phyloP scores from a whole-genome alignment of 2,888 invertebrate species.

The Perdita meconis region DNA sequence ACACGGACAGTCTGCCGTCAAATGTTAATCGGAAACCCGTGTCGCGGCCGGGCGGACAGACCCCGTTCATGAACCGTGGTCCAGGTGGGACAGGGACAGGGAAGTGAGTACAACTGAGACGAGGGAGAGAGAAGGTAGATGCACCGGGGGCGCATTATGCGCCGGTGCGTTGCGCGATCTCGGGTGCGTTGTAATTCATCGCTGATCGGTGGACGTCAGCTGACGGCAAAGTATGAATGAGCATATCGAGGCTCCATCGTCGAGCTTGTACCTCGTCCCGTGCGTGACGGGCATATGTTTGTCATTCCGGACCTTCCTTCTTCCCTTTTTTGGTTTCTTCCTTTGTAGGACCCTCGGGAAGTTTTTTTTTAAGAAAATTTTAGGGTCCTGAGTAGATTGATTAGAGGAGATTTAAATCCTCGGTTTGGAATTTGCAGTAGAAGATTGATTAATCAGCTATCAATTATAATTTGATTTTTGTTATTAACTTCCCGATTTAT shows the following conservation, averaged over 20 bases:
- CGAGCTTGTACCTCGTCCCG: conserved; percentile 59
- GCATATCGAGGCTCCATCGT: conserved; percentile 62
- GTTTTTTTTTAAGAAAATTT: not conserved
- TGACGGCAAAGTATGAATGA: conserved; percentile 77
- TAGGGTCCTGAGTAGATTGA: too few species aligned
- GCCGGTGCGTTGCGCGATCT: conserved; percentile 20
- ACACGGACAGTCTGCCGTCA: conserved; percentile 60
- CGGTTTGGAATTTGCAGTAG: too few species aligned
- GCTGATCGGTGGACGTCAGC: conserved; percentile 68
- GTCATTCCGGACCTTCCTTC: not conserved
- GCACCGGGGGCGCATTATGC: conserved; percentile 25
- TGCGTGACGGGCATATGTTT: conserved; percentile 68
- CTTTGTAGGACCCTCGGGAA: not conserved
- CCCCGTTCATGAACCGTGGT: conserved; percentile 32
- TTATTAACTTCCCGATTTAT: too few species aligned
- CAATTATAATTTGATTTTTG: too few species aligned
- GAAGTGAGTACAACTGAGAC: not conserved
- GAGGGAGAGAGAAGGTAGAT: not conserved
- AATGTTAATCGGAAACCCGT: conserved; percentile 63
- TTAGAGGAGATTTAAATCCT: too few species aligned
- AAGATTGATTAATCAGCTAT: too few species aligned
- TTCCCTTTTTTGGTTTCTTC: not conserved
- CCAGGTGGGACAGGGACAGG: not conserved
- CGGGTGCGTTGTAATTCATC: conserved; percentile 62
- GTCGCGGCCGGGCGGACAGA: conserved; percentile 43